phyloP scores from a whole-genome alignment of 2,888 invertebrate species.

The Electrophaes corylata region DNA sequence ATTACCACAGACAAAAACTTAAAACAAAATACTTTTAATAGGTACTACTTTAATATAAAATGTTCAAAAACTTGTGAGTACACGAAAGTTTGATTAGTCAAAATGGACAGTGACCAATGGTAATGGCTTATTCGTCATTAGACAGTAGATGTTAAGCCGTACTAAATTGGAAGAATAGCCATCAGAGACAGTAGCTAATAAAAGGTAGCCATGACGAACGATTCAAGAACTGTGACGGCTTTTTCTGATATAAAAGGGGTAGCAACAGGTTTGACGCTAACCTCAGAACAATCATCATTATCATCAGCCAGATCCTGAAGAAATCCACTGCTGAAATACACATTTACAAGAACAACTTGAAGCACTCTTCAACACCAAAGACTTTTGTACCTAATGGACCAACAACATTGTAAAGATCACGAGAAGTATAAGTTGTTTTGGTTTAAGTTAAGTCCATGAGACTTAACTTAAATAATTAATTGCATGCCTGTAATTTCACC shows the following conservation, averaged over 20 bases:
- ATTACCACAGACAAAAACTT: background rate
- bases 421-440: too few species aligned
- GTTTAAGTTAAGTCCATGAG: too few species aligned
- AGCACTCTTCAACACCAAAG: too few species aligned
- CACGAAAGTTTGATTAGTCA: constrained; percentile 45
- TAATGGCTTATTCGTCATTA: constrained; percentile 75
- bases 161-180: constrained; percentile 61
- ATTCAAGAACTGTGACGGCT: constrained; percentile 54
- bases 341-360: too few species aligned
- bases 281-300: too few species aligned
- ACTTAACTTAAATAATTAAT: too few species aligned
- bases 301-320: too few species aligned
- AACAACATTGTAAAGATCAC: too few species aligned
- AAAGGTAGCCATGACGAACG: constrained; percentile 72
- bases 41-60: background rate
- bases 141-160: constrained; percentile 65
- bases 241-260: background rate
- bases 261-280: background rate
- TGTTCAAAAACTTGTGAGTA: background rate
- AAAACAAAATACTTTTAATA: background rate
- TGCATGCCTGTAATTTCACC: too few species aligned
- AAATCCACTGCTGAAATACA: too few species aligned
- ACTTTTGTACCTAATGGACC: too few species aligned
- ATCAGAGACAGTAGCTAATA: constrained; percentile 55
- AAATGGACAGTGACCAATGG: constrained; percentile 64